phyloP scores from a whole-genome alignment of 2,797 vertebrate genomes.

The Coracias cyanogaster region DNA sequence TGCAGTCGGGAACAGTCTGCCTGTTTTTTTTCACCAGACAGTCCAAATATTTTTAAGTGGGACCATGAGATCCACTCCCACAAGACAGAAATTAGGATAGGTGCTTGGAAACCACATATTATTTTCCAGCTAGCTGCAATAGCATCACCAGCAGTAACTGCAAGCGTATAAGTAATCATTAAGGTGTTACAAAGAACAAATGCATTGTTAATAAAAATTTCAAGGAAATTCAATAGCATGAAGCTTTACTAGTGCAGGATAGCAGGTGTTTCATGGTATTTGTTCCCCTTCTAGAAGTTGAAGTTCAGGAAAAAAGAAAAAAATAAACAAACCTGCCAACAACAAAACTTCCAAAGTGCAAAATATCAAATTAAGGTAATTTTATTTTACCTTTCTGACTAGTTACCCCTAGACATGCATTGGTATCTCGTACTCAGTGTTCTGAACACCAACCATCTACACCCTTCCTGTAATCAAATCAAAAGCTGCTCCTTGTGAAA shows the following conservation, averaged over 20 bases:
- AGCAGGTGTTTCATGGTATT: background rate
- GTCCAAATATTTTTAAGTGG: constrained; percentile 40
- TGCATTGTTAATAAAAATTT: background rate
- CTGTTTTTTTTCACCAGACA: background rate
- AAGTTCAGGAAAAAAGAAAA: background rate
- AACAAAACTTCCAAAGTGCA: background rate
- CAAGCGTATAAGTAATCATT: background rate
- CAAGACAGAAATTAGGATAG: background rate
- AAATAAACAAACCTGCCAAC: background rate
- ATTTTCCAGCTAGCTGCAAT: background rate
- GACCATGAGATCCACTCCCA: constrained; percentile 16
- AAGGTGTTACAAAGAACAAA: constrained; percentile 1
- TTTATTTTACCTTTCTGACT: background rate
- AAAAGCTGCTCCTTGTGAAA: background rate
- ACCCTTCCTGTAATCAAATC: background rate
- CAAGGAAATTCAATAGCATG: background rate
- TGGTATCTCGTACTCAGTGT: background rate
- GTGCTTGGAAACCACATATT: background rate
- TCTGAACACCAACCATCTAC: background rate
- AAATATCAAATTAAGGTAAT: background rate
- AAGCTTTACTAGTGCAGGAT: background rate
- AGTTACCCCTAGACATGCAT: background rate
- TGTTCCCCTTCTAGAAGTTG: background rate
- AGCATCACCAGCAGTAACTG: background rate
- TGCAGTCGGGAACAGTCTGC: background rate